Evolutionary conservation across 2,797 vertebrate species (phyloP).

Genomic region (Lindbergichthys nudifrons): DNA sequence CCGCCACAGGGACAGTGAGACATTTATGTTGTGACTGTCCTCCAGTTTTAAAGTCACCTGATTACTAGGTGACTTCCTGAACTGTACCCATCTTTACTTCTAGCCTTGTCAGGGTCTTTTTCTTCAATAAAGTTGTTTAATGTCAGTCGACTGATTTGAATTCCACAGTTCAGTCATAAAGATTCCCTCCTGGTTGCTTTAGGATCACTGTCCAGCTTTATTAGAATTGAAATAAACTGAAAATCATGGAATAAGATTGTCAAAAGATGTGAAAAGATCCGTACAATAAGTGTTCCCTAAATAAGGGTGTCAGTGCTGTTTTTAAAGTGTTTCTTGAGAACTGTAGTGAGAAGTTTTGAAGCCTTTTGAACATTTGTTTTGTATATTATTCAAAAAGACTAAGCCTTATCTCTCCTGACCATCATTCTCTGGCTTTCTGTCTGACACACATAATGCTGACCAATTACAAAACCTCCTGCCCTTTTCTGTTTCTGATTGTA

Average conservation of each 20-base stretch:
- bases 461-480: conserved; percentile 23
- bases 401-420: background rate
- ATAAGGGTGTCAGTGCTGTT: background rate
- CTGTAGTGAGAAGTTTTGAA: background rate
- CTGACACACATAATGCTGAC: conserved; percentile 47
- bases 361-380: conserved; percentile 2
- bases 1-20: no score
- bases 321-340: background rate
- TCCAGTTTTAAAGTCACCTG: no score
- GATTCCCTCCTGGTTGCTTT: background rate
- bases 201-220: background rate
- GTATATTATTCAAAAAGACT: background rate
- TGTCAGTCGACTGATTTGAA: background rate
- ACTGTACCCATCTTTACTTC: no score
- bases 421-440: conserved; percentile 1
- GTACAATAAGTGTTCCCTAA: background rate
- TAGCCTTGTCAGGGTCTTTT: background rate
- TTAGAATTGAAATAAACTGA: background rate
- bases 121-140: background rate
- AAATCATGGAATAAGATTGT: background rate
- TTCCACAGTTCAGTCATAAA: background rate
- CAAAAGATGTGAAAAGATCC: conserved; percentile 2
- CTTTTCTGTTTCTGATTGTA: conserved; percentile 44
- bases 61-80: background rate
- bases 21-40: no score